Conservation (phyloP, 2,888 invertebrate species). For the Baccha elongata region DNA sequence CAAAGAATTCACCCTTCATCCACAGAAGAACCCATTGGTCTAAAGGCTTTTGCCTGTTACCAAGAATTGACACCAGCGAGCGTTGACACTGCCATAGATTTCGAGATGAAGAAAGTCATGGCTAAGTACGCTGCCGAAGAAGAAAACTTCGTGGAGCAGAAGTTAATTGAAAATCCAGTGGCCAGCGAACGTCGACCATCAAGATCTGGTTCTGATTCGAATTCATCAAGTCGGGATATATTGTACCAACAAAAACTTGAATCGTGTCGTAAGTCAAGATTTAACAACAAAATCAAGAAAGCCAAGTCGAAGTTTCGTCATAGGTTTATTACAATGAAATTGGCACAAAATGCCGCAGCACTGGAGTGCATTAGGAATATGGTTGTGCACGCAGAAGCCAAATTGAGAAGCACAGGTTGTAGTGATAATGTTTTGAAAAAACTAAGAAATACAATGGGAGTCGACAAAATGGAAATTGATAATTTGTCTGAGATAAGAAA, state of each 20-base stretch:
- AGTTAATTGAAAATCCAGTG: conserved; percentile 78
- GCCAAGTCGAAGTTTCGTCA: conserved; percentile 78
- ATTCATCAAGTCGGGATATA: conserved; percentile 16
- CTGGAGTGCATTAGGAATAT: conserved; percentile 77
- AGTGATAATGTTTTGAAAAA: conserved; percentile 74
- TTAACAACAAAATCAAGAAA: conserved; percentile 80
- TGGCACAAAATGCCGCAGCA: conserved; percentile 76
- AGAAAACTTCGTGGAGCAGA: conserved; percentile 78
- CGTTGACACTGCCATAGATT: conserved; percentile 76
- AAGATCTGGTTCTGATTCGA: conserved; percentile 31
- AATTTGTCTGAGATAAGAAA: conserved; percentile 9
- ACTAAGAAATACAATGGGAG: conserved; percentile 76
- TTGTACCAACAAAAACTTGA: conserved; percentile 75
- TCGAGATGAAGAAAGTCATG: conserved; percentile 77
- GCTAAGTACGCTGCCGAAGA: conserved; percentile 77
- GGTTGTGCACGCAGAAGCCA: conserved; percentile 77
- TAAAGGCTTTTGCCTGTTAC: background rate
- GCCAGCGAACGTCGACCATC: conserved; percentile 77
- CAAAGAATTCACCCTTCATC: conserved; percentile 15
- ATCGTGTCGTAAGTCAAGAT: conserved; percentile 79
- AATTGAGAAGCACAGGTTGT: conserved; percentile 76
- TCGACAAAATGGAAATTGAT: conserved; percentile 63
- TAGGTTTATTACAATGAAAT: conserved; percentile 77
- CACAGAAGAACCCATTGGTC: background rate
- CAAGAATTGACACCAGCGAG: conserved; percentile 5